Evolutionary conservation across 2,888 invertebrate genomes (phyloP), one percentile per base, ranked within the genome.

Genomic region (Caenorhabditis drosophilae): DNA sequence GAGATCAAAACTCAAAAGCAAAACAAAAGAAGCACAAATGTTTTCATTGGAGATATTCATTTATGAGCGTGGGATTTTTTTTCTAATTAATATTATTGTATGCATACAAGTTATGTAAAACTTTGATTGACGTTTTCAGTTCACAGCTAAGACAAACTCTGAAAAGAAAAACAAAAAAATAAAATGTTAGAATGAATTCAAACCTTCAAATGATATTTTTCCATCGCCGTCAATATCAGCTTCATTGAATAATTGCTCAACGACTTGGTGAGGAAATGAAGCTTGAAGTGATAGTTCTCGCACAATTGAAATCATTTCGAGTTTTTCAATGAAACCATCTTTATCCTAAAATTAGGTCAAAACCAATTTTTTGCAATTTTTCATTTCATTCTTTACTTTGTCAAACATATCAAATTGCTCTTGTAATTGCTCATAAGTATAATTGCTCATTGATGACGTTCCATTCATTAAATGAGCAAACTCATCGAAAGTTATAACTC

Each of bases 191-290:
- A 34, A 16, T 7, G 23, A 11, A 1, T 46, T 4, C 16, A 7
- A 41, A 78, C 81, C 81, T 57, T 81, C 78, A 49, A 79, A 81
- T 12, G 79, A 79, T 47, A 81, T 81, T 59, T 79, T 78, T 16
- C 81, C 81, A 52, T 81, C 81, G 7, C 79, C 77, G 36, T 82
- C 80, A 16, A 76, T 70, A 54, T 82, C 82, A 18, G 82, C 82
- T 36, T 82, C 82, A 9, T 53, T 52, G 68, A 82, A 82, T 18
- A 82, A 70, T 58, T 77, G 72, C 51, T 81, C 79, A 47, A 82
- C 75, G 18, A 82, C 76, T 26, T 67, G 48, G 15, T 49, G 66
- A n/a, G 81, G 81, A 55, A 80, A 82, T 18, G 73, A 72, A 2
- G 59, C 53, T 15, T 78, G 77, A 12, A 82, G 72, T 2, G 73